Conservation (phyloP, 2,113 vertebrate species). For the Osmerus eperlanus region DNA sequence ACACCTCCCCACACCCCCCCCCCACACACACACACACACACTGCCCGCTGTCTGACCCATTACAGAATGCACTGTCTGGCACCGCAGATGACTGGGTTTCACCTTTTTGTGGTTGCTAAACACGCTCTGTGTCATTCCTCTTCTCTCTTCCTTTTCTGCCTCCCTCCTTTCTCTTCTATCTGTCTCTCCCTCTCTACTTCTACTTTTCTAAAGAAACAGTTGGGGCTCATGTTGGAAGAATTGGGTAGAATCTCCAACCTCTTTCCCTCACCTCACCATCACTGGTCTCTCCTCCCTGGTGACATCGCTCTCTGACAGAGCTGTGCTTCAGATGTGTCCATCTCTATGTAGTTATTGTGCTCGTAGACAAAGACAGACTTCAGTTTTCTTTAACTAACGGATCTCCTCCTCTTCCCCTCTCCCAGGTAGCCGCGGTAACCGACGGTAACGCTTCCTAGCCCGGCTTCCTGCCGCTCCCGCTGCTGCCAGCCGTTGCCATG, state of each 20-base stretch:
- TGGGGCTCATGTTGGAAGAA: too few relatives aligned
- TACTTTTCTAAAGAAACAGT: too few relatives aligned
- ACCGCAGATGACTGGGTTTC: neutral
- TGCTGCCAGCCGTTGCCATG: constrained; percentile 67
- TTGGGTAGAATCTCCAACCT: too few relatives aligned
- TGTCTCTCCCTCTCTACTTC: neutral
- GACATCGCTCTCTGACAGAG: too few relatives aligned
- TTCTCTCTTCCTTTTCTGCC: neutral
- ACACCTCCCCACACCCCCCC: too few relatives aligned
- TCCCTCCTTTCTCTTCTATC: neutral
- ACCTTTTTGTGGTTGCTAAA: neutral
- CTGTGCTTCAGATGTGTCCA: neutral
- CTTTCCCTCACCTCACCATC: too few relatives aligned
- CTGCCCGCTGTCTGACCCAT: neutral
- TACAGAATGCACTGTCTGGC: neutral
- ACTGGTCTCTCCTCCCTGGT: too few relatives aligned
- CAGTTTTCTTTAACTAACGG: neutral
- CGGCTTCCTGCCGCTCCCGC: neutral
- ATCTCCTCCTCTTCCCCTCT: neutral
- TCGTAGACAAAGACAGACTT: neutral
- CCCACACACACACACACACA: neutral
- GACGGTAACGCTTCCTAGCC: constrained; percentile 1
- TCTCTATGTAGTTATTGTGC: neutral
- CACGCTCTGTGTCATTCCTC: neutral
- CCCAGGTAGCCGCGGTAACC: constrained; percentile 1